A percentile compares a stretch with the other conserved stretches of the same genome.
phyloP scores from a whole-genome alignment of 30 jellyfish, hydroid and myxozoan genomes.

The Euphysa ruthae region DNA sequence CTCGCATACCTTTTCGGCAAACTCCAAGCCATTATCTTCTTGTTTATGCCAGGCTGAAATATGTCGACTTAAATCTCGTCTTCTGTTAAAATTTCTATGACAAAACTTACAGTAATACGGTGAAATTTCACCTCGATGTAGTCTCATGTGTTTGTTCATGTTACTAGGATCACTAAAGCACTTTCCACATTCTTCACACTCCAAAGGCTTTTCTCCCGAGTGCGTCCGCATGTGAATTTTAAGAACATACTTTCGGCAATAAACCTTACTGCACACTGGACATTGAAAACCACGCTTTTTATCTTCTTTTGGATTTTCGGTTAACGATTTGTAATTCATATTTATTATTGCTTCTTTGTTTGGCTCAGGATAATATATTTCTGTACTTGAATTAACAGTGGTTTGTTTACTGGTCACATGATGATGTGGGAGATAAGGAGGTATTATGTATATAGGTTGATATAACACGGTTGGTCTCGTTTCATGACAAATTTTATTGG shows the following conservation, averaged over 20 bases:
- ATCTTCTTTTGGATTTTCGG: not conserved
- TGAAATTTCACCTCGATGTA: conserved; percentile 88
- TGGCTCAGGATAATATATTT: too few species aligned
- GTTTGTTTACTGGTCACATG: too few species aligned
- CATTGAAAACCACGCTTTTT: conserved; percentile 57
- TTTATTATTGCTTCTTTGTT: too few species aligned
- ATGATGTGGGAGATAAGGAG: too few species aligned
- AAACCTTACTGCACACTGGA: conserved; percentile 80
- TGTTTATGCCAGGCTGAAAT: conserved; percentile 67
- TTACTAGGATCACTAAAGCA: conserved; percentile 97
- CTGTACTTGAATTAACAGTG: too few species aligned
- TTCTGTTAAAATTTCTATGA: conserved; percentile 74
- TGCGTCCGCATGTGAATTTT: conserved; percentile 93
- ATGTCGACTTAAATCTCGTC: conserved; percentile 79
- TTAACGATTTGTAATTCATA: too few species aligned
- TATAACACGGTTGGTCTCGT: too few species aligned
- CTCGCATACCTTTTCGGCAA: not conserved
- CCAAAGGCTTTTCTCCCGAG: conserved; percentile 89
- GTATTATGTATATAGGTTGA: too few species aligned
- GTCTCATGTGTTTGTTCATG: conserved; percentile 87
- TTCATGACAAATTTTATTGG: too few species aligned
- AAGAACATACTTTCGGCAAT: conserved; percentile 89
- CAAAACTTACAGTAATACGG: conserved; percentile 89
- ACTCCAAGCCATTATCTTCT: not conserved
- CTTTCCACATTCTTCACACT: conserved; percentile 86